A percentile compares a stretch with the other conserved stretches of the same genome.
Conservation (phyloP, 2,888 invertebrate genomes). For the Epinotia demarniana region DNA sequence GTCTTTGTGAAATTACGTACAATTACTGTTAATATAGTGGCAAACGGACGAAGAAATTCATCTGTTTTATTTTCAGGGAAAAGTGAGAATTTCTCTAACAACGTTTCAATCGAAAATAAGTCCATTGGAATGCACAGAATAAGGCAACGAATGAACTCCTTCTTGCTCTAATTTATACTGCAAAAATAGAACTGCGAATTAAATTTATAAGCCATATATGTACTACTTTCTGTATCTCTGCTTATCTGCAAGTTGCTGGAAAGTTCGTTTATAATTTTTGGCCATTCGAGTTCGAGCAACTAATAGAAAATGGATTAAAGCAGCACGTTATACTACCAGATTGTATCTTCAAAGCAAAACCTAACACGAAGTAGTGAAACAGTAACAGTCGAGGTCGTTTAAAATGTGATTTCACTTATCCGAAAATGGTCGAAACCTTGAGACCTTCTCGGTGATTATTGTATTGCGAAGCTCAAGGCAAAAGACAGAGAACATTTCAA, state of each 20-base stretch:
- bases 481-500: conserved; percentile 17
- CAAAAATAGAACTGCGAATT: conserved; percentile 11
- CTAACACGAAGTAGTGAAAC: conserved; percentile 31
- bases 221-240: not conserved
- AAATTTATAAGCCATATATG: not conserved
- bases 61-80: conserved; percentile 1
- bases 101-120: not conserved
- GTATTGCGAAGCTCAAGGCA: conserved; percentile 43
- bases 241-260: not conserved
- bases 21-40: conserved; percentile 21
- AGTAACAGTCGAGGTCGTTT: conserved; percentile 29
- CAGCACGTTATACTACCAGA: conserved; percentile 15
- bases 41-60: conserved; percentile 9
- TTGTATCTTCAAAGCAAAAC: conserved; percentile 29
- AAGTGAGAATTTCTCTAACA: not conserved
- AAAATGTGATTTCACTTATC: conserved; percentile 43
- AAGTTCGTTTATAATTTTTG: not conserved
- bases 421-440: conserved; percentile 42
- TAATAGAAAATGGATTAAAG: not conserved
- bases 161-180: not conserved
- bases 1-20: conserved; percentile 33
- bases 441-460: conserved; percentile 40
- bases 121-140: not conserved
- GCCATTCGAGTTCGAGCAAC: not conserved
- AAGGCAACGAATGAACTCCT: too few relatives aligned